These are phyloP conservation scores for Tragelaphus imberbis DNA, from an alignment of 2,113 vertebrate species.

Conservation along the genomic window DNA sequence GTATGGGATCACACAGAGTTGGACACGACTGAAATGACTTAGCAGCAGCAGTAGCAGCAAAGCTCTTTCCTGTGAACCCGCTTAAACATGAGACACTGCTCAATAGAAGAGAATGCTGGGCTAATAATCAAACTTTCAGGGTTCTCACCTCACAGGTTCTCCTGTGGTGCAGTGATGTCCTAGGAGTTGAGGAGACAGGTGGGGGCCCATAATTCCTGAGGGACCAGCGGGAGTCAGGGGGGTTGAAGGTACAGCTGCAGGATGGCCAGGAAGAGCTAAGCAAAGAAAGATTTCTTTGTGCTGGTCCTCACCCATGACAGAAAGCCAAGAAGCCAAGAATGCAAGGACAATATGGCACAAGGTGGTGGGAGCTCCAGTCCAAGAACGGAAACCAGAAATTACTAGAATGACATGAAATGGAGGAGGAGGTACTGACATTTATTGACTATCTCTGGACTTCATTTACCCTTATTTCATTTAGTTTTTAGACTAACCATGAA, in stretches of 20 bases:
- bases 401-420: background rate
- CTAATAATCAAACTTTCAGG: fast-evolving
- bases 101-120: background rate
- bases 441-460: background rate
- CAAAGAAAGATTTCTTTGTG: background rate
- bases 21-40: too few relatives aligned
- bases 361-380: background rate
- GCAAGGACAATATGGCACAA: background rate
- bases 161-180: background rate
- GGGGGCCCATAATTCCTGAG: background rate
- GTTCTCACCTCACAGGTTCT: background rate
- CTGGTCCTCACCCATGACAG: background rate
- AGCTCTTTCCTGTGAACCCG: background rate
- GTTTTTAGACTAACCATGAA: background rate
- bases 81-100: background rate
- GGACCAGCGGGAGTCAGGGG: background rate
- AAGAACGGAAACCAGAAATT: background rate
- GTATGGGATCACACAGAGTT: too few relatives aligned
- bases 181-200: background rate
- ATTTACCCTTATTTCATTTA: background rate
- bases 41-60: background rate
- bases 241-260: background rate
- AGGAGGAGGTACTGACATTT: background rate
- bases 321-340: background rate
- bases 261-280: background rate